Evolutionary conservation across 1,140 invertebrate genomes (phyloP), one percentile per base, ranked within the genome.

Genomic region (Drosophila ohnishii): DNA sequence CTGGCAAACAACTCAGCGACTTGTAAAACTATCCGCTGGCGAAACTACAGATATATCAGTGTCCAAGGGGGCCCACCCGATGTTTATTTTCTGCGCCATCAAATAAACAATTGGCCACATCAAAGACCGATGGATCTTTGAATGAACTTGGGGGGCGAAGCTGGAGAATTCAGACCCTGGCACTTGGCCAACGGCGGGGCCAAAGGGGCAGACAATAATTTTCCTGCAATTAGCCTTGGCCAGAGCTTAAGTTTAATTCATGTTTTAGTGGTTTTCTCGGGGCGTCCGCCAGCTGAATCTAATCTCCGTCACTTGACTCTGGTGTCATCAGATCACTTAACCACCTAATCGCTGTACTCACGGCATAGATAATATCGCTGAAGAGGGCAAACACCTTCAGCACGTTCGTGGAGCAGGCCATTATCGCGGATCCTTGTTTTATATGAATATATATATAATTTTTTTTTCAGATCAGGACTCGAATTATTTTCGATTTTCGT

Each of bases 401-500:
- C 11, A 72, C 53, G 51, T 78, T 78, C 48, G 90, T 91, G 39
- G 90, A 91, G 37, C 90, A 91, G 37, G 90, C 89, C 90, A 91
- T 91, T 63, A 53, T 85, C 3, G 28, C 19, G 6, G 48, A 39
- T 51, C 34, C 39, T 55, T n/a, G 9, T 16, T n/a, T 5, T 13
- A n/a, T 8, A 16, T 39, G 5, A 5, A 16, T 39, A 28, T 28
- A 5, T 28, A 5, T 28, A 19, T 19, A 19, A 19, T 28, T 28
- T 28, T 5, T 11, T 3, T 13, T 53, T 5, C 5, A 6, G 13
- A 30, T 32, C 39, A 67, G 64, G 28, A 66, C 14, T 34, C 19
- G 11, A 14, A 48, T 47, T 45, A 57, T 48, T 60, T 14, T 25
- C 9, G 16, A 13, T 56, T 42, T 11, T 37, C 14, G 9, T 16